Base-by-base conservation (phyloP, 2,888 invertebrate species). In the Drosophila ezoana region DNA sequence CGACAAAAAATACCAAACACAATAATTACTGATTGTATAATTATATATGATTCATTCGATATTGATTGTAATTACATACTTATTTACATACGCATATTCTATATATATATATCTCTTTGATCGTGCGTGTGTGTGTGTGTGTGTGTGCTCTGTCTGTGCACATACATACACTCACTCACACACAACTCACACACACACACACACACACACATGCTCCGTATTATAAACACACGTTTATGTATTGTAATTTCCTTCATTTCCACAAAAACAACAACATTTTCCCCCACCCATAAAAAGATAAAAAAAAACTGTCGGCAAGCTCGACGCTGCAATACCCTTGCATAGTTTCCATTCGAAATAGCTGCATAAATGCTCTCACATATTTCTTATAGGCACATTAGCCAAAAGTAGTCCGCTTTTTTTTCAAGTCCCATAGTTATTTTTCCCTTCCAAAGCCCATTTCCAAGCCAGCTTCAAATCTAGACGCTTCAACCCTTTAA, bases 11-110 rank as follows among this genome's bases (percentile, higher is more conserved):
- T 18, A 60, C 40, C 44, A 41, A 44, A 57, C 64, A 62, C 76
- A 54, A 77, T 79, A 81, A 83, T 62, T 62, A 63, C 62, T 72
- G 60, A 79, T 84, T 83, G 84, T 85, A 81, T 87, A 63, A 75
- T 76, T 73, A 81, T 85, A 81, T 85, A 77, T 87, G 59, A 79
- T 78, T 73, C 76, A 76, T 88, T 83, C 77, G 71, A 82, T 78
- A 87, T 87, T 86, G 41, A 87, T 79, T 84, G 87, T 87, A 87
- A 80, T 82, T 82, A 75, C 64, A 40, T 62, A 64, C 65, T 61
- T 76, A 76, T 85, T 85, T 85, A 79, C 20, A 20, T 20, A 20
- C 58, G 66, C 79, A 79, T 69, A 67, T 45, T 33, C 49, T 69
- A 28, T 51, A 28, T 61, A 18, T 47, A 9, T 52, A 56, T 40